Base-by-base conservation (phyloP, 2,797 vertebrate species). In the Vipera ursinii region DNA sequence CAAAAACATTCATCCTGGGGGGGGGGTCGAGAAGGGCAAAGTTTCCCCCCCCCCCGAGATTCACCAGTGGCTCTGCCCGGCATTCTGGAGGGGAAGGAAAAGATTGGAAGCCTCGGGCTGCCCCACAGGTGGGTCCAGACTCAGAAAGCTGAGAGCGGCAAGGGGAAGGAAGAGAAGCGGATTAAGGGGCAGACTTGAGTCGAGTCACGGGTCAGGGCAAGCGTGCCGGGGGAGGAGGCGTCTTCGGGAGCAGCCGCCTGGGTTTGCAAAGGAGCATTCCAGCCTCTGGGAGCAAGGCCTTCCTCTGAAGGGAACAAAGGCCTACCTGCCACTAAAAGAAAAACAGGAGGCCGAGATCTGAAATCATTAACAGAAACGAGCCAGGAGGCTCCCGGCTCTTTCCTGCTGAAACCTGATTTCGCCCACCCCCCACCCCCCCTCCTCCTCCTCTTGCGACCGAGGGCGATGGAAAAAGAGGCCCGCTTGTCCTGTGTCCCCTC, bases 311-410 rank as follows among this genome's bases (percentile, higher is more conserved):
- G 55, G 63, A 96, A 82, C 56, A 93, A n/a, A 95, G 95, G 96
- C 86, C 91, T 96, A 89, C 87, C 90, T 82, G 73, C n/a, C 32
- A n/a, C 28, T 22, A 13, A 24, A 32, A n/a, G 9, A 22, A 69
- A 95, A 96, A n/a, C 78, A 17, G 48, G 48, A 87, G 88, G 95
- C 96, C 93, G 93, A 97, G 97, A 97, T 96, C 96, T 95, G 95
- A 90, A 97, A 96, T 96, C 95, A 96, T 96, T 96, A 96, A 97
- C 96, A 96, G 96, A 90, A 96, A 96, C 92, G 86, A 95, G 95
- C 95, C 94, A 95, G 94, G 91, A 48, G 63, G 61, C 90, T 88
- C 38, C 90, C n/a, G 22, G 65, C 0, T 4, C 91, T 95, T 96
- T 96, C 96, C 96, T 96, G 96, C 95, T 95, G 56, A 60, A 94